Percentiles rank a stretch among this genome's conserved stretches.
These are phyloP conservation scores for Andrena marginata DNA, from an alignment of 2,888 invertebrate species.

Conservation along the genomic window DNA sequence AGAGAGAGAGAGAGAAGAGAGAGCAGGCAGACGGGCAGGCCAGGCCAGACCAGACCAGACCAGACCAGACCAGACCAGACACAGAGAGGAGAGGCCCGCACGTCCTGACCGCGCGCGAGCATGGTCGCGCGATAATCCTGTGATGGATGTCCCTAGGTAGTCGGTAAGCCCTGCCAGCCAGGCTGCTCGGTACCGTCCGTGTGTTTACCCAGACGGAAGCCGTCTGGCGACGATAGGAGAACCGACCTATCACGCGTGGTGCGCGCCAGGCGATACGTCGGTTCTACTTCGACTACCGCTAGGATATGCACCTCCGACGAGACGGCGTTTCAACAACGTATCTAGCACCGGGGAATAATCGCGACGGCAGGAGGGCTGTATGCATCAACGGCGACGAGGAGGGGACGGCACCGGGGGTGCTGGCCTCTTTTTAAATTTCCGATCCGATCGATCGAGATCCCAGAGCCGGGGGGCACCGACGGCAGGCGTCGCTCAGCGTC, in stretches of 20 bases:
- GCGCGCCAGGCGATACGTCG: constrained; percentile 55
- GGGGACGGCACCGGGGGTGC: neutral
- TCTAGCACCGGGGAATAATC: constrained; percentile 52
- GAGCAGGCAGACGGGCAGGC: neutral
- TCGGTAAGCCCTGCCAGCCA: constrained; percentile 69
- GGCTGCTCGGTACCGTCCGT: constrained; percentile 62
- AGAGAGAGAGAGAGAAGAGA: neutral
- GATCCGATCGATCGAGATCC: constrained; percentile 50
- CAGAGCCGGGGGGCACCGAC: constrained; percentile 18
- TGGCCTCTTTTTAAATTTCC: constrained; percentile 10
- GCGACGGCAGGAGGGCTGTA: constrained; percentile 28
- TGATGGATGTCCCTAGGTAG: constrained; percentile 81
- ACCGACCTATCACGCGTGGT: constrained; percentile 61
- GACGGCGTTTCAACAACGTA: constrained; percentile 51
- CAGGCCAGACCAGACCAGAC: neutral
- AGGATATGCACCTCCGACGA: constrained; percentile 56
- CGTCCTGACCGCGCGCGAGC: constrained; percentile 63
- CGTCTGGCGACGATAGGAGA: constrained; percentile 79
- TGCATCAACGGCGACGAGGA: neutral
- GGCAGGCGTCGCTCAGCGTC: constrained; percentile 22
- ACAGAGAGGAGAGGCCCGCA: constrained; percentile 31
- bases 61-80: constrained; percentile 10
- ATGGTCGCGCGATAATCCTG: constrained; percentile 79
- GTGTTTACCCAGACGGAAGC: constrained; percentile 84
- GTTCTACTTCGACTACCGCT: constrained; percentile 58